Base-by-base conservation (phyloP, 2,888 invertebrate species). In the Drosophila dives region DNA sequence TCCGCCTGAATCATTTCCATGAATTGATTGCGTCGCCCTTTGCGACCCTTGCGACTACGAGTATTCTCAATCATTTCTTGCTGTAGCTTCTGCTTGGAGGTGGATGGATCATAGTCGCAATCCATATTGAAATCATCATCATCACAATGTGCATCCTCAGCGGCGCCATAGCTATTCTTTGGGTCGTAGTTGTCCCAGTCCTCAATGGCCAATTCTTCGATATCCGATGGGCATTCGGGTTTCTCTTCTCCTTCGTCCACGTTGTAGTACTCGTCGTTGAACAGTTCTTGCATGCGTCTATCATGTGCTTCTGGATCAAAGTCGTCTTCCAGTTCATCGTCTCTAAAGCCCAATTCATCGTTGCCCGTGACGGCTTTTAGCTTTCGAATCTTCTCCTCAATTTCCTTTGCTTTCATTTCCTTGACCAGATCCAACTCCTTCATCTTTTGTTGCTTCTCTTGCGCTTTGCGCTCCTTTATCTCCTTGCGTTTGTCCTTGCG, bases 241-340 rank as follows among this genome's bases (percentile, higher is more conserved):
- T 99, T 99, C 75, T 95, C 94, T 26, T 94, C 95, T 0, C 94
- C 95, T 72, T 95, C 95, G 11, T 94, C 95, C 0, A 95, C 95
- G 10, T 95, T 94, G 93, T 99, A 99, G 94, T 96, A 99, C 62
- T 98, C 95, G 53, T 98, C 96, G 93, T 96, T 95, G 93, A 99
- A 99, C 53, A 98, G 93, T 89, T 96, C 95, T 81, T 95, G 94
- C 99, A 99, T 99, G 86, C 96, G 95, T 72, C 94, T 94, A 92
- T 99, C 99, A 92, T 99, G 96, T 71, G 96, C 96, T 11, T 94
- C 96, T 0, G 99, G 98, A 94, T 99, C 97, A 93, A 99, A 98
- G 89, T 98, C 98, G 4, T 95, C 96, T 60, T 99, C 97, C 20
- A 99, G 94, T 91, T 99, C 98, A 10, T 95, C 94, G 74, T 96